phyloP scores from a whole-genome alignment of 2,797 vertebrate genomes.

The Manis javanica region DNA sequence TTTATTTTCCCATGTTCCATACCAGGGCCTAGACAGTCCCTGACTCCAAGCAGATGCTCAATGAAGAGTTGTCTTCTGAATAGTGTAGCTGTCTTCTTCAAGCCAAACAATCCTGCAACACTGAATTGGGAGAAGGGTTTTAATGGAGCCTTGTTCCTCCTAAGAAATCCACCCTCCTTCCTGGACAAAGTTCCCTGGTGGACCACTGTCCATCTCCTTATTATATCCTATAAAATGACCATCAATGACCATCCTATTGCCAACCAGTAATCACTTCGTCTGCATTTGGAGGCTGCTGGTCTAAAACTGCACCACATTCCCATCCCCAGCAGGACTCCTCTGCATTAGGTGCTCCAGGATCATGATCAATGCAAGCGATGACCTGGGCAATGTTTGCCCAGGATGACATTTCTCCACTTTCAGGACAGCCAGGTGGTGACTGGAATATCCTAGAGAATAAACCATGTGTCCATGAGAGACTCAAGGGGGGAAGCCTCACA shows the following conservation, averaged over 20 bases:
- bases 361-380: accelerated
- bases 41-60: background rate
- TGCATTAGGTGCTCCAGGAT: background rate
- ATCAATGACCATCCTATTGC: background rate
- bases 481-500: background rate
- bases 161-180: background rate
- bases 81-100: background rate
- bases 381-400: too few relatives aligned
- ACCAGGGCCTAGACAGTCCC: background rate
- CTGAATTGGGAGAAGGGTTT: too few relatives aligned
- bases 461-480: background rate
- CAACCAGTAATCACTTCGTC: background rate
- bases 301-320: too few relatives aligned
- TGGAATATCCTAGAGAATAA: background rate
- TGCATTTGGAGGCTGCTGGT: background rate
- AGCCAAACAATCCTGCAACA: background rate
- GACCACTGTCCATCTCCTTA: too few relatives aligned
- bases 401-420: background rate
- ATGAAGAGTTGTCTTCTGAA: background rate
- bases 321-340: background rate
- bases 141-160: background rate
- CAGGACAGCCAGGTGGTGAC: background rate
- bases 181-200: background rate
- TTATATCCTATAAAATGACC: background rate
- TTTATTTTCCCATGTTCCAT: background rate